These are phyloP conservation scores for Lutjanus campechanus DNA, from an alignment of 2,797 vertebrate genomes.

Conservation along the genomic window DNA sequence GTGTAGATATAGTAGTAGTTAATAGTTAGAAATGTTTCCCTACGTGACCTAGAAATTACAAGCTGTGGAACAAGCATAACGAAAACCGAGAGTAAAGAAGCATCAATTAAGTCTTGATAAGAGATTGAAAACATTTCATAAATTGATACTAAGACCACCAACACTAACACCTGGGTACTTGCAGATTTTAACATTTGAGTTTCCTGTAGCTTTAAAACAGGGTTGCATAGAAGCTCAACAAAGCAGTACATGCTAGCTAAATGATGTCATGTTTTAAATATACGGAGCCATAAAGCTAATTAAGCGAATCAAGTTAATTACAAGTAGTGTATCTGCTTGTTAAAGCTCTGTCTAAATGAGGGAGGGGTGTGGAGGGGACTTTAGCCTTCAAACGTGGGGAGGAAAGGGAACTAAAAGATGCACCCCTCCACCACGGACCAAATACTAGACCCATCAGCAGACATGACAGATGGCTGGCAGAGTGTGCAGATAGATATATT, in stretches of 20 bases:
- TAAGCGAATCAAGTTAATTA: slow-evolving; percentile 71
- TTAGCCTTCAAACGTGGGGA: background rate
- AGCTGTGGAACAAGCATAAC: too few relatives aligned
- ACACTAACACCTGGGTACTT: background rate
- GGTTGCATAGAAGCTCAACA: slow-evolving; percentile 19
- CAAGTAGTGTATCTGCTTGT: slow-evolving; percentile 58
- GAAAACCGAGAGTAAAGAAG: background rate
- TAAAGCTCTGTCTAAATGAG: slow-evolving; percentile 54
- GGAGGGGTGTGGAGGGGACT: slow-evolving; percentile 7
- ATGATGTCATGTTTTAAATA: slow-evolving; percentile 64
- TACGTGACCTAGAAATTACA: slow-evolving; percentile 24
- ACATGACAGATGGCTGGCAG: slow-evolving; percentile 33
- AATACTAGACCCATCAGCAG: slow-evolving; percentile 25
- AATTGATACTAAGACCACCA: background rate
- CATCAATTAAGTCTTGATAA: too few relatives aligned
- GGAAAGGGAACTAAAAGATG: slow-evolving; percentile 22
- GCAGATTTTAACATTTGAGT: background rate
- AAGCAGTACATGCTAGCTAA: slow-evolving; percentile 41
- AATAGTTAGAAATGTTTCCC: slow-evolving; percentile 33
- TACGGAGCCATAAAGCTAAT: slow-evolving; percentile 72
- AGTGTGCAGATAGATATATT: slow-evolving; percentile 22
- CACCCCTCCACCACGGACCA: slow-evolving; percentile 3
- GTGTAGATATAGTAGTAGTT: slow-evolving; percentile 6
- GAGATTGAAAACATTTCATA: background rate
- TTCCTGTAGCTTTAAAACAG: slow-evolving; percentile 10